These are phyloP conservation scores for Halesus radiatus DNA, from an alignment of 1,140 invertebrate species.

Conservation along the genomic window DNA sequence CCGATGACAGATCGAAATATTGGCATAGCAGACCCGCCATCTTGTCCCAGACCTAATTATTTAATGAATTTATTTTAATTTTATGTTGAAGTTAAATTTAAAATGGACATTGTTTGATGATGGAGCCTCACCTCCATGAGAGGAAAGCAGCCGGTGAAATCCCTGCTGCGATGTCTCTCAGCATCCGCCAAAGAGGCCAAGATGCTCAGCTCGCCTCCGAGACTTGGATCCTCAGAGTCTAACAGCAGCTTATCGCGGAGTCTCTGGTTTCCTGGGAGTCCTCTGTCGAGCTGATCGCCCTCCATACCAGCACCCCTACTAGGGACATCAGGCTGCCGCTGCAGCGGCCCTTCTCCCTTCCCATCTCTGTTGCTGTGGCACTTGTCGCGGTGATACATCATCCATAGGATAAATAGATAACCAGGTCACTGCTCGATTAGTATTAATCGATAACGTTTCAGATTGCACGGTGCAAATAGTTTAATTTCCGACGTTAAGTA, in stretches of 20 bases:
- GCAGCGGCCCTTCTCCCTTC: not conserved
- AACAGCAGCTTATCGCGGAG: not conserved
- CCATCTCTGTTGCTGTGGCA: not conserved
- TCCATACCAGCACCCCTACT: not conserved
- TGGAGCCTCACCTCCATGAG: slow-evolving; percentile 1
- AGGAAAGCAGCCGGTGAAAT: not conserved
- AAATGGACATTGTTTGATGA: too few species aligned
- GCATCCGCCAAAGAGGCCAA: not conserved
- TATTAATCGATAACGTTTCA: not conserved
- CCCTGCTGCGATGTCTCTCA: not conserved
- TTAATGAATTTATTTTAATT: not conserved
- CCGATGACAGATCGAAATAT: slow-evolving; percentile 8
- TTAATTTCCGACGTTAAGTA: not conserved
- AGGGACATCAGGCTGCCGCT: too few species aligned
- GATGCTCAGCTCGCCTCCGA: not conserved
- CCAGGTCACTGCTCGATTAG: not conserved
- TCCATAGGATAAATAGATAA: slow-evolving; percentile 28
- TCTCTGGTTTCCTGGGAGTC: not conserved
- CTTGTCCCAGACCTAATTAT: not conserved
- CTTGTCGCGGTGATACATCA: slow-evolving; percentile 39
- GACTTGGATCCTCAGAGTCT: not conserved
- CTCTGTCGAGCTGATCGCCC: not conserved
- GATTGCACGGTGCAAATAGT: not conserved
- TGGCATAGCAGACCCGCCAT: slow-evolving; percentile 1
- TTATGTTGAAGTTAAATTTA: too few species aligned